Percentiles rank a stretch among this genome's conserved stretches.
phyloP scores from a whole-genome alignment of 1,140 invertebrate genomes.

The Theocolax elegans region DNA sequence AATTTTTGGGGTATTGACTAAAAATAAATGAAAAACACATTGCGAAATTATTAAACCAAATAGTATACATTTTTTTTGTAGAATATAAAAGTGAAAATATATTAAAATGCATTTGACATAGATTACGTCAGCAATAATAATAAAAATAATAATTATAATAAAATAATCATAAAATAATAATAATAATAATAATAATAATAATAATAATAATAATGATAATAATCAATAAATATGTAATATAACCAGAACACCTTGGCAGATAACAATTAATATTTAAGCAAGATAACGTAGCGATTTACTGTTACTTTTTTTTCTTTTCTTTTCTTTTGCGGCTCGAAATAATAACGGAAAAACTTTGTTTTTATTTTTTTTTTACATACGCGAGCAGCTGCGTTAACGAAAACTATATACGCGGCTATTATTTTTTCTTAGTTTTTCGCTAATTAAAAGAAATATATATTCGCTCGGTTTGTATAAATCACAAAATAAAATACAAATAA shows the following conservation, averaged over 20 bases:
- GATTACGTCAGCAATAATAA: constrained; percentile 60
- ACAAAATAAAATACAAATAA: constrained; percentile 44
- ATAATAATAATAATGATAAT: constrained; percentile 60
- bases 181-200: constrained; percentile 55
- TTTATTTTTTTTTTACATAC: constrained; percentile 48
- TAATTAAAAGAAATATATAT: constrained; percentile 40
- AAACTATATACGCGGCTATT: constrained; percentile 44
- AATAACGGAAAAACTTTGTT: constrained; percentile 42
- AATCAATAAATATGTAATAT: constrained; percentile 68
- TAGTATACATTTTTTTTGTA: constrained; percentile 66
- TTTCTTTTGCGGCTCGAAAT: constrained; percentile 33
- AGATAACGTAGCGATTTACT: constrained; percentile 61
- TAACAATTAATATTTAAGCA: constrained; percentile 68
- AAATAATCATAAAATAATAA: constrained; percentile 60
- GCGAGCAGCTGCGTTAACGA: constrained; percentile 53
- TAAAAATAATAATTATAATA: constrained; percentile 59
- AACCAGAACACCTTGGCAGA: constrained; percentile 67
- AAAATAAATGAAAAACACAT: constrained; percentile 61
- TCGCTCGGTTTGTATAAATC: constrained; percentile 41
- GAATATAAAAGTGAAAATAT: constrained; percentile 69
- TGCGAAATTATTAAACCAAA: constrained; percentile 66
- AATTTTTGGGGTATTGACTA: constrained; percentile 58
- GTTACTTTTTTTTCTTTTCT: constrained; percentile 46
- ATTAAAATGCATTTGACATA: constrained; percentile 68
- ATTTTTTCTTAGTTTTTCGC: constrained; percentile 38